Base-by-base conservation (phyloP, 2,888 invertebrate genomes). In the Drosophila mimica region DNA sequence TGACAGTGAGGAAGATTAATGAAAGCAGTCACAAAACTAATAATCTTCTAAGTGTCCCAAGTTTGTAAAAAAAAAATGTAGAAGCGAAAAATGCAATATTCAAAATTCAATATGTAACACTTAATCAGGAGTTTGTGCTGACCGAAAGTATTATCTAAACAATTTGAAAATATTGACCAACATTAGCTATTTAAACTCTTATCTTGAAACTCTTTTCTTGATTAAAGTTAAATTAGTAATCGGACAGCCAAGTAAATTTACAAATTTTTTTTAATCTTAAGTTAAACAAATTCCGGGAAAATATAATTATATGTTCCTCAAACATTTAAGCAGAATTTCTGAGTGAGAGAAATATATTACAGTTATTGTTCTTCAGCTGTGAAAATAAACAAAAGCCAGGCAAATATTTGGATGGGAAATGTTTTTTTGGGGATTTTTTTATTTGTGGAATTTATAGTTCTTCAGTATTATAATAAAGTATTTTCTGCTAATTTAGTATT, bases 1-100 rank as follows among this genome's bases (percentile, higher is more conserved):
- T 2, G 2, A 2, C 20, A 33, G 25, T 63, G 56, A 64, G 64
- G 57, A 70, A 75, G 70, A 54, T 61, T 54, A 70, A 70, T 61
- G 48, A 36, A 57, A 33, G 30, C 11, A 48, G 34, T 11, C 31
- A 15, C 4, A n/a, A 52, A 69, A 46, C 38, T 59, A 38, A 7
- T 28, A 28, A 52, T 28, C 38, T 60, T 46, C 13, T 5, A 11
- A n/a, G 17, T n/a, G 25, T 38, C 6, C 1, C 48, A 58, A 53
- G n/a, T 54, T 31, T 54, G 17, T 58, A 28, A 57, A 25, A 25
- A 25, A 17, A 17, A 17, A 38, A 17, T 13, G 0, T 4, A 20
- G 2, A 25, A 15, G 7, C 4, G 15, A 46, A 8, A n/a, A n/a
- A n/a, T n/a, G n/a, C n/a, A n/a, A 25, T 20, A 2, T 3, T 2